Evolutionary conservation across 1,140 invertebrate genomes (phyloP).

Genomic region (Pogonus chalceus): DNA sequence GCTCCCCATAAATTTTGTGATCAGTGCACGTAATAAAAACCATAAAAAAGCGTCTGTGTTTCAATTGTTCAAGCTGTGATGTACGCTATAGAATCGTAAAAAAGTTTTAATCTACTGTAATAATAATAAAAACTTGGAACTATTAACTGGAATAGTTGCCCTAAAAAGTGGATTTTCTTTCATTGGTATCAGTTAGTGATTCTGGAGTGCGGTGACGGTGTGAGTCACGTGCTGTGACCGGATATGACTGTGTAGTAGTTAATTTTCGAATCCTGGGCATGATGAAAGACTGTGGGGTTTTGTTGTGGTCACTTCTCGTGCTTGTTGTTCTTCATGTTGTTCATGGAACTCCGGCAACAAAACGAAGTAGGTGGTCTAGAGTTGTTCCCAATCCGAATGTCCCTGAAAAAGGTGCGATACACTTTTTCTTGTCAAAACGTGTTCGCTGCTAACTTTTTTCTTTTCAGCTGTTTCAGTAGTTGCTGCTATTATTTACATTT

Average conservation of each 20-base stretch:
- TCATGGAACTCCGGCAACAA: neutral
- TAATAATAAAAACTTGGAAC: neutral
- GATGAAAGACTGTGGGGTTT: neutral
- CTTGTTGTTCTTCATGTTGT: neutral
- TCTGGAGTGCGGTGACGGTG: neutral
- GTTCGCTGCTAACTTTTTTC: neutral
- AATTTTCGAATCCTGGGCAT: neutral
- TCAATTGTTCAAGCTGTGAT: neutral
- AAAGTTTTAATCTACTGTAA: neutral
- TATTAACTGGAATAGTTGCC: neutral
- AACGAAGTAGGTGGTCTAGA: constrained; percentile 1
- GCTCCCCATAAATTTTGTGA: neutral
- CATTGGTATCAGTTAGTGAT: neutral
- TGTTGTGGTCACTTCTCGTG: neutral
- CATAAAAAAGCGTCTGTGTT: neutral
- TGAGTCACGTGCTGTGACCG: neutral
- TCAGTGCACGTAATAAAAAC: neutral
- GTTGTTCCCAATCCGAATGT: neutral
- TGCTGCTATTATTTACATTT: neutral
- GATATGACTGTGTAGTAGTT: neutral
- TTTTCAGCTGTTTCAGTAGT: neutral
- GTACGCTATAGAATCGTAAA: neutral
- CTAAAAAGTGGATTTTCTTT: neutral
- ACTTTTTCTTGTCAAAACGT: neutral
- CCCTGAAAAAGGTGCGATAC: neutral